Percentiles rank a stretch among this genome's conserved stretches.
phyloP scores from a whole-genome alignment of 2,888 invertebrate genomes.

The Leptopilina drosophilae region DNA sequence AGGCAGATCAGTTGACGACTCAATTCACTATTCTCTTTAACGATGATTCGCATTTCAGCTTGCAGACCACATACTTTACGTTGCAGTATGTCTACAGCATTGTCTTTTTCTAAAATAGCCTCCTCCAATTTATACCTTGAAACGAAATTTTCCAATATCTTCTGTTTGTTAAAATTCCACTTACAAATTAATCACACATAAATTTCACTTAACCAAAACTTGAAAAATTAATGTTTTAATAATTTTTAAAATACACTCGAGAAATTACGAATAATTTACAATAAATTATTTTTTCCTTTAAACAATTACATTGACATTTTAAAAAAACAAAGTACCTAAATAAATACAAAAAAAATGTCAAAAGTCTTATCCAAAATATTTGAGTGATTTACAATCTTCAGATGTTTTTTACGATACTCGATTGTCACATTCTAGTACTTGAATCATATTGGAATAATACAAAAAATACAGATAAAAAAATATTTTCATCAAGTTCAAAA shows the following conservation, averaged over 20 bases:
- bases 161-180: background rate
- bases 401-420: conserved; percentile 41
- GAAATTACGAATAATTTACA: no score
- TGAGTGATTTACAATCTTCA: conserved; percentile 11
- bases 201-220: no score
- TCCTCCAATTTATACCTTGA: conserved; percentile 82
- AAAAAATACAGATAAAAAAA: no score
- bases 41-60: conserved; percentile 82
- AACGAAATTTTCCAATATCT: background rate
- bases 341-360: no score
- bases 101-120: conserved; percentile 82
- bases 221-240: no score
- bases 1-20: conserved; percentile 78
- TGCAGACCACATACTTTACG: conserved; percentile 82
- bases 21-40: conserved; percentile 81
- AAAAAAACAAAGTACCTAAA: no score
- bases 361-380: no score
- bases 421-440: background rate
- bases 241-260: no score
- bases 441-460: background rate
- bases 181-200: background rate
- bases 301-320: no score
- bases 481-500: no score
- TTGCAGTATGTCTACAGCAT: conserved; percentile 81
- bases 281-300: no score